Conservation (phyloP, 2,888 invertebrate genomes). For the Deilephila porcellus region DNA sequence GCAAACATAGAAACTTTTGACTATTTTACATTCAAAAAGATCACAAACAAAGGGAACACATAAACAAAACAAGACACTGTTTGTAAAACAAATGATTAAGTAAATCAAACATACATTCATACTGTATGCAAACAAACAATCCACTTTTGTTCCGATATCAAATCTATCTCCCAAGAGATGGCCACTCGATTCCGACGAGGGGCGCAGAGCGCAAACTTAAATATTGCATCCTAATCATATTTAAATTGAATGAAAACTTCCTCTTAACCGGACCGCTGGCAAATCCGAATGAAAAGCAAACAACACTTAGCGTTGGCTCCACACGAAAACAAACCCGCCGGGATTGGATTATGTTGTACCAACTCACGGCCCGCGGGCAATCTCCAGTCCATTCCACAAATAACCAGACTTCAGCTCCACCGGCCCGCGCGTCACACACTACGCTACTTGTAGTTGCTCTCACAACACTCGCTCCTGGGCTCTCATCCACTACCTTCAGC, state of each 20-base stretch:
- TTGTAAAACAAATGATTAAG: neutral
- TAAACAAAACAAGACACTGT: too few relatives aligned
- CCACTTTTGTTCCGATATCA: neutral
- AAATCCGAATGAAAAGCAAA: constrained; percentile 69
- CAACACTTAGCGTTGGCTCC: constrained; percentile 50
- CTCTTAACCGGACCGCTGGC: constrained; percentile 46
- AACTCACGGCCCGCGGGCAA: constrained; percentile 8
- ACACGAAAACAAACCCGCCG: constrained; percentile 35
- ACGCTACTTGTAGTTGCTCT: neutral
- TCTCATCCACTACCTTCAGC: constrained; percentile 23
- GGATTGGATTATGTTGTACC: constrained; percentile 30
- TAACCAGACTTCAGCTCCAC: neutral
- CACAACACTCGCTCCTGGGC: constrained; percentile 18
- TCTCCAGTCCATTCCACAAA: neutral
- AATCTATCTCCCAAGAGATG: constrained; percentile 16
- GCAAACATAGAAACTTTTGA: too few relatives aligned
- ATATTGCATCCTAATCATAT: constrained; percentile 29
- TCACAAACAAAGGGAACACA: too few relatives aligned
- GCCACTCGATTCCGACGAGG: constrained; percentile 11
- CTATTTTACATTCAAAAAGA: too few relatives aligned
- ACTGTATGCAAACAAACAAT: neutral
- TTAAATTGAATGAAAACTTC: constrained; percentile 34
- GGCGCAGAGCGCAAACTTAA: constrained; percentile 8
- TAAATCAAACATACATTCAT: neutral
- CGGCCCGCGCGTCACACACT: constrained; percentile 7